phyloP scores from a whole-genome alignment of 2,797 vertebrate species.

The Myotis vivesi region DNA sequence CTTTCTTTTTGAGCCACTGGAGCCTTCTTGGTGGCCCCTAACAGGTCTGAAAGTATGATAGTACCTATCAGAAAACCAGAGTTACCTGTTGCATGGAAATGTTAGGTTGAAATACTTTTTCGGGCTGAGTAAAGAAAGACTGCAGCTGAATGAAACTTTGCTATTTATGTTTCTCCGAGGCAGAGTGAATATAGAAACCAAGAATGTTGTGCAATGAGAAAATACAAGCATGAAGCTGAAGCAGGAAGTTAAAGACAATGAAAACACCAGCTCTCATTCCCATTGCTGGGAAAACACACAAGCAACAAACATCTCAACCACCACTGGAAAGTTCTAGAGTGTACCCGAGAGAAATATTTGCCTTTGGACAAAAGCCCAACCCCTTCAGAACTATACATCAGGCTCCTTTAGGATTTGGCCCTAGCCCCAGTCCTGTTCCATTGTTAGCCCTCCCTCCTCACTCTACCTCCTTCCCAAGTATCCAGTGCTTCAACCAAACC shows the following conservation, averaged over 20 bases:
- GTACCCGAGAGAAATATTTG: slow-evolving; percentile 39
- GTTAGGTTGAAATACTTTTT: background rate
- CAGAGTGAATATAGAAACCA: slow-evolving; percentile 59
- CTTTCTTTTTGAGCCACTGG: background rate
- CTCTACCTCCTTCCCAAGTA: background rate
- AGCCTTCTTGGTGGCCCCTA: background rate
- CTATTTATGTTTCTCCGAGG: slow-evolving; percentile 47
- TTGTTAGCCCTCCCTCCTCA: background rate
- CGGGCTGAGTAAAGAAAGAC: background rate
- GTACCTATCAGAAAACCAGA: background rate
- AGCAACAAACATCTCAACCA: background rate
- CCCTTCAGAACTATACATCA: background rate
- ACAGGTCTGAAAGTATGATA: background rate
- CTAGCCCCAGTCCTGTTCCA: background rate
- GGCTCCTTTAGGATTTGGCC: background rate
- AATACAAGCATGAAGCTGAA: slow-evolving; percentile 6
- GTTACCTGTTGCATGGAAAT: background rate
- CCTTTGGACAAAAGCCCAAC: background rate
- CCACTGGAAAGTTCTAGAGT: slow-evolving; percentile 21
- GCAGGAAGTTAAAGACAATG: slow-evolving; percentile 56
- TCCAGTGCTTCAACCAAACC: background rate
- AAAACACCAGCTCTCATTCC: slow-evolving; percentile 21
- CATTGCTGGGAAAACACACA: slow-evolving; percentile 56
- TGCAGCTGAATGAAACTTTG: background rate
- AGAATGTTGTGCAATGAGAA: slow-evolving; percentile 44